Evolutionary conservation across 1,140 invertebrate species (phyloP), one percentile per base, ranked within the genome.

Genomic region (Bombus fervidus): DNA sequence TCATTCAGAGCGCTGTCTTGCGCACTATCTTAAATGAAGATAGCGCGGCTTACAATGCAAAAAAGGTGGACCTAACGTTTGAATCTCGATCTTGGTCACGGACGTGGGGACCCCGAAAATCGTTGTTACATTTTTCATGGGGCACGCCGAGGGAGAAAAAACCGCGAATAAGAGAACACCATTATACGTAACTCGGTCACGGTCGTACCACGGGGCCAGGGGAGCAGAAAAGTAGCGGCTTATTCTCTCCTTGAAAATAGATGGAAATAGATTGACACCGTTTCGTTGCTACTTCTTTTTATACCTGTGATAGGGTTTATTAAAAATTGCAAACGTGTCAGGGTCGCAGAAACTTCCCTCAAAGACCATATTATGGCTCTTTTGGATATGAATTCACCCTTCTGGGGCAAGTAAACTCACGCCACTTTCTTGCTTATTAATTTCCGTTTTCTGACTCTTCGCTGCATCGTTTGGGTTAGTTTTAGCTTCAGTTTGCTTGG

Each of bases 81-180:
- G 62, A 47, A 69, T 69, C 64, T 68, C 34, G 37, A 81, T 81
- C 25, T 69, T 79, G 82, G 82, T 78, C 75, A 84, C 15, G 82
- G 73, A 84, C 82, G 43, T 10, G 34, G 41, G 3, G 25, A 22
- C 9, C 43, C 15, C 59, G 72, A 83, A 83, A 66, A 83, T 66
- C 59, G 31, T 47, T 15, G 3, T 22, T 75, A 62, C 72, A 66
- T 83, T 76, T 83, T 83, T 83, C 81, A 83, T 75, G n/a, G 31
- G 31, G 31, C 28, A 28, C 43, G 18, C 13, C 12, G 12, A n/a
- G 13, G 6, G 4, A 34, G 37, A 25, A n/a, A 18, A 31, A 53
- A 59, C 41, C 71, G 15, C 71, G 66, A n/a, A 66, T n/a, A 9
- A 64, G 9, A 15, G n/a, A 34, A 62, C 8, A 22, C 37, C 10